Evolutionary conservation across 2,113 vertebrate species (phyloP).

Genomic region (Pachyramphus minor): DNA sequence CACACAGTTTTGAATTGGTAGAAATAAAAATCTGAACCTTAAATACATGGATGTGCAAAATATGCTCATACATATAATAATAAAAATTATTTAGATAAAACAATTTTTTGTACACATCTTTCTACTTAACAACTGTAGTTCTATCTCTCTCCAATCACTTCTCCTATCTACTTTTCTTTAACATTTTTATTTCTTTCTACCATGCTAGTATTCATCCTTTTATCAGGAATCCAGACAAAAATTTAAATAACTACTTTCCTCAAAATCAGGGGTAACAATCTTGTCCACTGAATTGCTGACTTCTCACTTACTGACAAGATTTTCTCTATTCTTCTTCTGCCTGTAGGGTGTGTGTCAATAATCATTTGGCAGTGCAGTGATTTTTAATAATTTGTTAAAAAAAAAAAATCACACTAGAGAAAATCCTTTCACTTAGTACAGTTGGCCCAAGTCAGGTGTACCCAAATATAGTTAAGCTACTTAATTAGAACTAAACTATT

Average conservation of each 20-base stretch:
- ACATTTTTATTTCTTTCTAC: neutral
- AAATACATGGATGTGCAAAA: neutral
- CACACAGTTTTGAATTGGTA: neutral
- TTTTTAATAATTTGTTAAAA: neutral
- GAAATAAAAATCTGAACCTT: neutral
- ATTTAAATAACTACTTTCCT: neutral
- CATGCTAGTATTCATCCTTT: neutral
- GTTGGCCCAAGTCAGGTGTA: neutral
- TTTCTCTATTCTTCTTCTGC: neutral
- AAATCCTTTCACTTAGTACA: neutral
- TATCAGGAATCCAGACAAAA: neutral
- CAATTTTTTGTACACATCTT: neutral
- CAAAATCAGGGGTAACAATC: neutral
- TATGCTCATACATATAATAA: neutral
- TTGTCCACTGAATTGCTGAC: neutral
- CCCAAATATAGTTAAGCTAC: neutral
- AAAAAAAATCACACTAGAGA: neutral
- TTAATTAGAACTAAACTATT: neutral
- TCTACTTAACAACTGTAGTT: neutral
- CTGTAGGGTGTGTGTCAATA: neutral
- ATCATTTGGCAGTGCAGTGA: neutral
- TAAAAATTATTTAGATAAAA: neutral
- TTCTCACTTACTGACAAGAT: neutral
- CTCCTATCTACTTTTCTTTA: neutral
- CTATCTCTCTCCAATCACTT: neutral